Base-by-base conservation (phyloP, 2,888 invertebrate species). In the Portevinia maculata region DNA sequence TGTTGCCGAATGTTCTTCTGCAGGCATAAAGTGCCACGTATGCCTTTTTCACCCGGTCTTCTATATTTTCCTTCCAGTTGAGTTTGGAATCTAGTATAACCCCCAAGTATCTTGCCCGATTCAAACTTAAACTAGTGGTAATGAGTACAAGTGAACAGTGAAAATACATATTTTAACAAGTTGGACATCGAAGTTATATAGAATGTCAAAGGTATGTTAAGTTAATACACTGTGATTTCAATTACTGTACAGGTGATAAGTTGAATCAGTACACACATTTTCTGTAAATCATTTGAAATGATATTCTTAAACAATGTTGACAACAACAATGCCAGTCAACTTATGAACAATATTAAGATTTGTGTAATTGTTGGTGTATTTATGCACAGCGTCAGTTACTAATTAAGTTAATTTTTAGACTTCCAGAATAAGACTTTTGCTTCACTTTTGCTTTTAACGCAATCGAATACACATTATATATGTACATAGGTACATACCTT, bases 131-230 rank as follows among this genome's bases (percentile, higher is more conserved):
- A 9, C 8, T 52, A 48, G 52, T 67, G 73, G 67, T 79, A 62
- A 74, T 79, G 74, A 55, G 39, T 55, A 48, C 32, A 44, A 62
- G 74, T 74, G 79, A 67, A 57, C 48, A 39, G 60, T 79, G 67
- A 79, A 74, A 67, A 69, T 69, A n/a, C n/a, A n/a, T n/a, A 53
- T 69, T 60, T 52, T 30, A n/a, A 37, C 39, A 50, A 70, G 41
- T 39, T 48, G 17, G 57, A 64, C 75, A 81, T 52, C 74, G 50
- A 79, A 79, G 48, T 75, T 44, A 57, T 59, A 64, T 39, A 81
- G 62, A 75, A 81, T 81, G 79, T 81, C 79, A 50, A 81, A 81
- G 79, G 79, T 81, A 79, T 62, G 75, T 39, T 59, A 13, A 32
- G 21, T 39, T 15, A n/a, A 39, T 17, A n/a, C 44, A 21, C 28